Evolutionary conservation across 2,797 vertebrate genomes (phyloP), one percentile per base, ranked within the genome.

Genomic region (Miichthys miiuy): DNA sequence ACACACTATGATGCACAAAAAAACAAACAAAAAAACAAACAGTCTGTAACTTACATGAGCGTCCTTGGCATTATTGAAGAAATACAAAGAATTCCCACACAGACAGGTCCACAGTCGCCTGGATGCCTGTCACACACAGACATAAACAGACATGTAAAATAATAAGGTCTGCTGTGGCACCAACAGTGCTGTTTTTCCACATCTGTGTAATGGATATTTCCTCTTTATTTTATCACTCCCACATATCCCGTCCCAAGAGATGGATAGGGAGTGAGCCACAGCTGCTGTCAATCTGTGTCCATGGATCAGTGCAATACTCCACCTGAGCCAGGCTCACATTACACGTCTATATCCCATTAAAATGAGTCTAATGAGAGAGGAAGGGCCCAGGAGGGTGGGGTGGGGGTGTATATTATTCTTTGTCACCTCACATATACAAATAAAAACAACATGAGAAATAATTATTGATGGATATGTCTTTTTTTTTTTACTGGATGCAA

Each of bases 101-200:
- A 98, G 93, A 51, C 96, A 96, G 0, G 96, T 95, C 97, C 97
- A 97, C 82, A 96, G 88, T 73, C 95, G 95, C 74, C 88, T 95
- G 84, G 95, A 96, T 1, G 92, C 95, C 97, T 97, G 91, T 48
- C 38, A 82, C n/a, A 83, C 38, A 73, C 27, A 75, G 6, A 68
- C 13, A 68, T 4, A 58, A 46, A 3, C 16, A 84, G 21, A 80
- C n/a, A 52, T 30, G 52, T 14, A 8, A 55, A 27, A 21, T n/a
- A 10, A 61, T 11, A 3, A 5, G 25, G 25, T 1, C 52, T 54
- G 20, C 34, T 60, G 44, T 55, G 52, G 17, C 21, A 61, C 58
- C 21, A 46, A 25, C 18, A n/a, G 18, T 18, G 47, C 11, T 38
- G 47, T 30, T 42, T 57, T 18, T 27, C 21, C 27, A 71, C 78